Base-by-base conservation (phyloP, 2,888 invertebrate genomes). In the Leptura quadrifasciata region DNA sequence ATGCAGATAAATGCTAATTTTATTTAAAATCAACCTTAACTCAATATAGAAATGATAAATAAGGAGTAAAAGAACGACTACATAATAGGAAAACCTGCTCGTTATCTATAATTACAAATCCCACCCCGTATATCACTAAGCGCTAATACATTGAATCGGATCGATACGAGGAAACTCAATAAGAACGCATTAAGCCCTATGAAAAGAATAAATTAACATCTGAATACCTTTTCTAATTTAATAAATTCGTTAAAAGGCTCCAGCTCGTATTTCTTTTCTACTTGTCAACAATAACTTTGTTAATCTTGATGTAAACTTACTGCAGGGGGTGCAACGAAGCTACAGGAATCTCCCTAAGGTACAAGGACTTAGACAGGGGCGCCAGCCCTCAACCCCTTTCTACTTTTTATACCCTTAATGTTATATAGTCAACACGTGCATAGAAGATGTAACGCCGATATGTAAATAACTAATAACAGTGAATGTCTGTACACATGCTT, bases 221-320 rank as follows among this genome's bases (percentile, higher is more conserved):
- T 81, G 81, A 83, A 82, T 82, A 81, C 82, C 80, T 82, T 80
- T 78, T 77, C 78, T 84, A 83, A 84, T 82, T 79, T 79, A 82
- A 82, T 84, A 81, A 83, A 79, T 78, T 81, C 78, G 81, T 84
- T 83, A 82, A 82, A 84, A 84, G 82, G 80, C 79, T 79, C 81
- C 55, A 65, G 76, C 77, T 82, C 81, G 80, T 81, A 80, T 82
- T 83, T 82, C 82, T 83, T 83, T 78, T 80, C 79, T 80, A 76
- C 75, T 63, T 75, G 80, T 79, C 80, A 78, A 83, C 82, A 81
- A 81, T 82, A 81, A 83, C 83, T 79, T 82, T 81, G 83, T 83
- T 83, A 83, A 83, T 83, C 80, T 80, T 76, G 80, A 82, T 80
- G 80, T 79, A 79, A 80, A 81, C 80, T 82, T 78, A 69, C 76